Percentiles rank a stretch among this genome's conserved stretches.
Conservation (phyloP, 1,140 invertebrate genomes). For the Bombus consobrinus region DNA sequence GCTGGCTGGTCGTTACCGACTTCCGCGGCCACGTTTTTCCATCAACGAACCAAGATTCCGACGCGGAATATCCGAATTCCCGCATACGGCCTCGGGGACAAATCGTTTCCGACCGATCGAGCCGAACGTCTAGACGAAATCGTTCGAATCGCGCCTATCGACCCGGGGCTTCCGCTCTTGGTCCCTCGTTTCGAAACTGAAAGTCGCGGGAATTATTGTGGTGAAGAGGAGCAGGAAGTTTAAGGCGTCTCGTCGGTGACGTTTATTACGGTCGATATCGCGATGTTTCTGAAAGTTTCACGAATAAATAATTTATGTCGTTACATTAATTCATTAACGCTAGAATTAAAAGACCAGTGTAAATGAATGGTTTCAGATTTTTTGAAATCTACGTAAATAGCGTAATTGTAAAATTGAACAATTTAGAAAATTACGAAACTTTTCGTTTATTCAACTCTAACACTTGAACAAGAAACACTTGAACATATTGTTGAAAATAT, state of each 20-base stretch:
- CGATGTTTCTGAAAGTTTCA: background rate
- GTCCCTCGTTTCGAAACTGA: conserved; percentile 5
- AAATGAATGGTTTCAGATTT: too few relatives aligned
- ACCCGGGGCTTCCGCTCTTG: background rate
- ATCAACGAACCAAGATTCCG: conserved; percentile 51
- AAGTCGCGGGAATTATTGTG: background rate
- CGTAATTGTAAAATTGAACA: too few relatives aligned
- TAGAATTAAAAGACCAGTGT: too few relatives aligned
- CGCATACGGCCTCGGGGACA: conserved; percentile 45
- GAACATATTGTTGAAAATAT: too few relatives aligned
- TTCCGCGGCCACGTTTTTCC: conserved; percentile 60
- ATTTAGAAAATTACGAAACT: too few relatives aligned
- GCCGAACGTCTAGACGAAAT: conserved; percentile 45
- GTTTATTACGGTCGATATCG: background rate
- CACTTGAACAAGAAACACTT: too few relatives aligned
- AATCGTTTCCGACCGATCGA: conserved; percentile 65
- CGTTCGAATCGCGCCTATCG: conserved; percentile 43
- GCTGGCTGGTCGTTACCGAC: conserved; percentile 60
- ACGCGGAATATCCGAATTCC: conserved; percentile 41
- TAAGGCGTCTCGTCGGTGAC: background rate
- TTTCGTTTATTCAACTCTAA: too few relatives aligned
- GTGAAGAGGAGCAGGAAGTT: background rate
- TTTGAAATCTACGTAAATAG: too few relatives aligned
- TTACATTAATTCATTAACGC: too few relatives aligned
- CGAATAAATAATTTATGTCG: too few relatives aligned